Conservation (phyloP, 2,113 vertebrate genomes). For the Atherinomorus stipes region DNA sequence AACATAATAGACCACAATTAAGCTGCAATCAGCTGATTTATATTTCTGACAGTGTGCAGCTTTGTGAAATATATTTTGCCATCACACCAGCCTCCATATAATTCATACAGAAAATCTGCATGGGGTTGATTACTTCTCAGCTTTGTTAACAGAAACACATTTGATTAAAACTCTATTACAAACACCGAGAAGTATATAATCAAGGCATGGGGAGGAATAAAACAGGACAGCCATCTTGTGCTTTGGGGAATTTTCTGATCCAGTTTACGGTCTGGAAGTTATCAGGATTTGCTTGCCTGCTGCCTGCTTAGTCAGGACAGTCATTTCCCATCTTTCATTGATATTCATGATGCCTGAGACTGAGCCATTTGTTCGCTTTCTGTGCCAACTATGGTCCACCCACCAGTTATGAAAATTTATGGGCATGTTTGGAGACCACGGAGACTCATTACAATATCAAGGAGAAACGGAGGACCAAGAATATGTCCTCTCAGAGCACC, state of each 20-base stretch:
- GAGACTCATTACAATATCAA: slow-evolving; percentile 67
- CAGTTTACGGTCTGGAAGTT: slow-evolving; percentile 37
- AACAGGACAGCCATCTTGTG: slow-evolving; percentile 7
- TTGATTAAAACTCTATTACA: slow-evolving; percentile 33
- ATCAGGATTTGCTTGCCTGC: slow-evolving; percentile 27
- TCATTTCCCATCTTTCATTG: slow-evolving; percentile 46
- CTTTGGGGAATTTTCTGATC: slow-evolving; percentile 17
- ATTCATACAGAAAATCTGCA: slow-evolving; percentile 23
- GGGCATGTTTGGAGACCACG: slow-evolving; percentile 56
- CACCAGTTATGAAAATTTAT: slow-evolving; percentile 72
- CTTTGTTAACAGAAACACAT: slow-evolving; percentile 7
- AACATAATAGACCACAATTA: background rate
- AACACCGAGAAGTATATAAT: slow-evolving; percentile 39
- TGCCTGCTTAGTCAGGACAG: slow-evolving; percentile 26
- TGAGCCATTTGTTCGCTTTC: slow-evolving; percentile 62
- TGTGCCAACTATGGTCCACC: slow-evolving; percentile 57
- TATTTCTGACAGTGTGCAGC: background rate
- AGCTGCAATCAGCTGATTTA: slow-evolving; percentile 34
- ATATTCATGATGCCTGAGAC: slow-evolving; percentile 63
- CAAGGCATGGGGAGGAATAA: slow-evolving; percentile 12
- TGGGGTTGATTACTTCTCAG: slow-evolving; percentile 36
- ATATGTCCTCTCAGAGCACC: slow-evolving; percentile 32
- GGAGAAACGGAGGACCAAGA: slow-evolving; percentile 42
- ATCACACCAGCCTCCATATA: background rate
- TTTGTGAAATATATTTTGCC: background rate